Evolutionary conservation across 2,888 invertebrate species (phyloP).

Genomic region (Seira musarum): DNA sequence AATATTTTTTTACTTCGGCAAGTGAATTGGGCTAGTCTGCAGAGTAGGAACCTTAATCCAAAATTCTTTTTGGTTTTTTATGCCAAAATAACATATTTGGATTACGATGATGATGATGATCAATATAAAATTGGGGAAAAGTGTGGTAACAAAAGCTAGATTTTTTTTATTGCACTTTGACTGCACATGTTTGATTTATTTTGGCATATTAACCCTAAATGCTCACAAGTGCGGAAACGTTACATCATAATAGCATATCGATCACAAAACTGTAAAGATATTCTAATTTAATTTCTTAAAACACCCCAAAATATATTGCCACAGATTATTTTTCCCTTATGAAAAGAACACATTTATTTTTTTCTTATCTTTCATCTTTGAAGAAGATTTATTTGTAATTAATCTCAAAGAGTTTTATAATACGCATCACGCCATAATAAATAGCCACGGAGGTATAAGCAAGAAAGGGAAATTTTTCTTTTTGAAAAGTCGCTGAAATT

Average conservation of each 20-base stretch:
- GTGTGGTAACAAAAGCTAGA: neutral
- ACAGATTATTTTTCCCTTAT: too few relatives aligned
- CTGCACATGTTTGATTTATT: neutral
- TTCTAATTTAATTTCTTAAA: too few relatives aligned
- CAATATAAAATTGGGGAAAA: neutral
- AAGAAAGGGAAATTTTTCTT: neutral
- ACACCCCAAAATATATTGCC: too few relatives aligned
- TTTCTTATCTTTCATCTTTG: too few relatives aligned
- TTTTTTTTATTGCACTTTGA: neutral
- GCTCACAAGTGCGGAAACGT: neutral
- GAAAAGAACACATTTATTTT: too few relatives aligned
- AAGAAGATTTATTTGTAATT: too few relatives aligned
- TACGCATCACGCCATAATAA: neutral
- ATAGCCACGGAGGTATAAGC: neutral
- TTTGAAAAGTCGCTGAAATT: neutral
- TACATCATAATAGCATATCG: neutral
- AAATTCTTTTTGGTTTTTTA: neutral
- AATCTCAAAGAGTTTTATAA: too few relatives aligned
- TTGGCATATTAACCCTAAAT: neutral
- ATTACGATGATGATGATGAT: neutral
- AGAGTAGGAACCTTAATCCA: neutral
- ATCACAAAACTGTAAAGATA: constrained; percentile 5
- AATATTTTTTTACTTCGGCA: too few relatives aligned
- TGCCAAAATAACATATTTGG: neutral
- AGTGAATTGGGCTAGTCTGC: too few relatives aligned